Percentiles rank a stretch among this genome's conserved stretches.
phyloP scores from a whole-genome alignment of 2,113 vertebrate genomes.

The Siniperca knerii region DNA sequence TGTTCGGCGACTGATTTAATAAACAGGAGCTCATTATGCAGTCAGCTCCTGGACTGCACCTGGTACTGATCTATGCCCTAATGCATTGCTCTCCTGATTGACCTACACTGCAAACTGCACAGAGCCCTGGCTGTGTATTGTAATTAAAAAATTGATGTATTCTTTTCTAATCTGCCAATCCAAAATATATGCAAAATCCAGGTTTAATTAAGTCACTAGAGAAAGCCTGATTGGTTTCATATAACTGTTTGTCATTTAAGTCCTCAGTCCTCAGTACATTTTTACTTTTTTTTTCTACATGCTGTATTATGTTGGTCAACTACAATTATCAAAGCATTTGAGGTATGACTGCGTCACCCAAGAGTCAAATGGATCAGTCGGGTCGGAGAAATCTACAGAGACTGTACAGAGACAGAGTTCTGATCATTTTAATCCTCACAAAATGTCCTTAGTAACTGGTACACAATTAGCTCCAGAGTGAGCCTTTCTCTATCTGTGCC shows the following conservation, averaged over 20 bases:
- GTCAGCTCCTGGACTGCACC: not conserved
- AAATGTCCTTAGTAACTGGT: not conserved
- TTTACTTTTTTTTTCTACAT: not conserved
- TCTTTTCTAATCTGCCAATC: constrained; percentile 5
- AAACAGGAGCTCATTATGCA: not conserved
- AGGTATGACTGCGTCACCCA: not conserved
- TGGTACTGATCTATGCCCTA: not conserved
- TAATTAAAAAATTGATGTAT: not conserved
- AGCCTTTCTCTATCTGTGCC: not conserved
- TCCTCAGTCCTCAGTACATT: not conserved
- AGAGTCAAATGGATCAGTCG: not conserved
- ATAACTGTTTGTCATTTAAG: not conserved
- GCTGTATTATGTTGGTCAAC: not conserved
- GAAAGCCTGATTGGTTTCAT: not conserved
- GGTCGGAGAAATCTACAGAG: not conserved
- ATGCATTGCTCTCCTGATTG: not conserved
- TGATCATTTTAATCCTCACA: not conserved
- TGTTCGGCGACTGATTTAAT: no score
- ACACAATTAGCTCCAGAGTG: constrained; percentile 7
- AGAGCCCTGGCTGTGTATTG: not conserved
- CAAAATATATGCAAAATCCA: constrained; percentile 15
- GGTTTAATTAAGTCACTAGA: not conserved
- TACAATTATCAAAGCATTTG: not conserved
- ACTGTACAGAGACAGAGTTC: not conserved
- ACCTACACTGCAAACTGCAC: not conserved